phyloP scores from a whole-genome alignment of 2,113 vertebrate species.

The Leucosticte australis region DNA sequence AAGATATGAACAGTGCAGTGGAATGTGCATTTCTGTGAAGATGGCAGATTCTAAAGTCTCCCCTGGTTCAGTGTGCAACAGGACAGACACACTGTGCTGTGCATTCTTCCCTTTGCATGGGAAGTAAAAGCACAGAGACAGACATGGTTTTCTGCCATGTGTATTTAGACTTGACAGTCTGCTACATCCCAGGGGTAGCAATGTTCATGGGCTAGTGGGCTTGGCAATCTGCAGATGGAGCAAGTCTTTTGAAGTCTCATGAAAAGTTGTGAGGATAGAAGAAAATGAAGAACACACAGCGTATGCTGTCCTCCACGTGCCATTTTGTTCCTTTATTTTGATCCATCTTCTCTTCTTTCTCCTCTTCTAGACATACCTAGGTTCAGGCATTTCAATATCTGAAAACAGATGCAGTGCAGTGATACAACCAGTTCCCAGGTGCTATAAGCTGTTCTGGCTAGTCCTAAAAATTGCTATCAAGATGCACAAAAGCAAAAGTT shows the following conservation, averaged over 20 bases:
- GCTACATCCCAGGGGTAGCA: not conserved
- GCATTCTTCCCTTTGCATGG: not conserved
- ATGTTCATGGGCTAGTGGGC: not conserved
- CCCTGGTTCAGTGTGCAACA: not conserved
- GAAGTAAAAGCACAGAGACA: not conserved
- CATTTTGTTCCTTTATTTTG: not conserved
- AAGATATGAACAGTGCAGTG: not conserved
- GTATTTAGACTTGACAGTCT: not conserved
- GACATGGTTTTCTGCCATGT: not conserved
- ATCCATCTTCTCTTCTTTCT: not conserved
- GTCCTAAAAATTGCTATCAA: not conserved
- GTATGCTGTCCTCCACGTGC: not conserved
- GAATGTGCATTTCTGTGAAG: not conserved
- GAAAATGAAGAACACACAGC: not conserved
- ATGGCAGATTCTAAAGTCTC: not conserved
- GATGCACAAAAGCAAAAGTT: not conserved
- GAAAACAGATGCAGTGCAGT: not conserved
- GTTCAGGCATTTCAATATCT: not conserved
- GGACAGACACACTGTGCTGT: not conserved
- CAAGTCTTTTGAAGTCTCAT: not conserved
- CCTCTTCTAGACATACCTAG: not conserved
- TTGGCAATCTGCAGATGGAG: not conserved
- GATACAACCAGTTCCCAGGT: not conserved
- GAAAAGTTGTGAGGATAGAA: not conserved
- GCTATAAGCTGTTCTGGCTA: not conserved